Evolutionary conservation across 2,888 invertebrate genomes (phyloP).

Genomic region (Melanchra persicariae): DNA sequence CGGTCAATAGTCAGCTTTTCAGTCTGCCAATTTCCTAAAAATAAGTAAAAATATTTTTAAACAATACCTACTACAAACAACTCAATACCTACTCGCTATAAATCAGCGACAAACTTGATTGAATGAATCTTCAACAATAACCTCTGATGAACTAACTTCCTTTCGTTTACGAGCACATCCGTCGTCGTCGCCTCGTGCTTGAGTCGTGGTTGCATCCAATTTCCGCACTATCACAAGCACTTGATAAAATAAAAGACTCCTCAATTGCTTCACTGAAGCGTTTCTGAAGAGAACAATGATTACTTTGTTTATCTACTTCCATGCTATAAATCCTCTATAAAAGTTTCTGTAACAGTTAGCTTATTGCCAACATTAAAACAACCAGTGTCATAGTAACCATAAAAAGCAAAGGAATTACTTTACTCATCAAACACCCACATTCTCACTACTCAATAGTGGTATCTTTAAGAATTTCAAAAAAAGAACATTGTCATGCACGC

Average conservation of each 20-base stretch:
- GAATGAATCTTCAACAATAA: slow-evolving; percentile 3
- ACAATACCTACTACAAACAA: not conserved
- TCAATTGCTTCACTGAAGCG: not conserved
- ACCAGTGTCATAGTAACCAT: no score
- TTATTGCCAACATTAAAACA: no score
- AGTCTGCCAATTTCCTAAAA: not conserved
- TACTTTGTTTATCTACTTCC: no score
- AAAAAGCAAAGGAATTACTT: no score
- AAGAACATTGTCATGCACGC: no score
- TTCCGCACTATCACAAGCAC: not conserved
- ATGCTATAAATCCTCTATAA: no score
- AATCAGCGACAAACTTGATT: not conserved
- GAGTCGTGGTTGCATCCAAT: not conserved
- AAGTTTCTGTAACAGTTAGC: no score
- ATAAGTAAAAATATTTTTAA: no score
- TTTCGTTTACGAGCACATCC: not conserved
- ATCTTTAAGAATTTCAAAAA: no score
- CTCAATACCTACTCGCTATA: not conserved
- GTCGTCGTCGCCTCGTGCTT: not conserved
- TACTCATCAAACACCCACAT: no score
- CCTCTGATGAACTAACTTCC: not conserved
- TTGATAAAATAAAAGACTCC: slow-evolving; percentile 3
- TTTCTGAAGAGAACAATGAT: not conserved
- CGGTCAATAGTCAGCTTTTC: not conserved
- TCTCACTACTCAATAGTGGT: no score